Evolutionary conservation across 2,888 invertebrate genomes (phyloP), one percentile per base, ranked within the genome.

Genomic region (Cryptophagus acutangulus): DNA sequence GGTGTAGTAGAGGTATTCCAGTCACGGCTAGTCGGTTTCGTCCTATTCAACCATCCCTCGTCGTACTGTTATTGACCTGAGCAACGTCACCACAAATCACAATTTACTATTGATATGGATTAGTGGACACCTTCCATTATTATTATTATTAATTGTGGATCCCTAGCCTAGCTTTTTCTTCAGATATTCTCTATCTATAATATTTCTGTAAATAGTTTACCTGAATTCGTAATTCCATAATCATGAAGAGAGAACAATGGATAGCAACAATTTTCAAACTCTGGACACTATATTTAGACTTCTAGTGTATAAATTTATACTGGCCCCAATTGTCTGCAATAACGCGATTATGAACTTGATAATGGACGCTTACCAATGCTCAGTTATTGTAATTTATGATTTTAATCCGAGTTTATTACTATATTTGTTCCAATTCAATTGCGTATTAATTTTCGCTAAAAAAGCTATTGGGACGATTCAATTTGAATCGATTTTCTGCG

Each of bases 41-140:
- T 47, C 41, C 46, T 43, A 51, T 55, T 48, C 52, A 50, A 26
- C 6, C 6, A 20, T n/a, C n/a, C 4, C 46, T 47, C 50, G 47
- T 49, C 49, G 43, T 44, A 51, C 52, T 49, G 55, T 51, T 55
- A 59, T 60, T 59, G 57, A 58, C 59, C 57, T 52, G 53, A 51
- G 48, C 45, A 50, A 54, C 55, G 52, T 55, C 52, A 50, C 54
- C 58, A 61, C 60, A 63, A 63, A 62, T 63, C 61, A 61, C 60
- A 61, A 62, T 63, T 61, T 61, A 55, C 33, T 17, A 29, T n/a
- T n/a, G 31, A 36, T 38, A 43, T 43, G 43, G 39, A 31, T 31
- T 31, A 31, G 3, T 6, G 2, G 24, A n/a, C 24, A 20, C n/a
- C 24, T 8, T n/a, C 24, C 24, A 8, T n/a, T 20, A n/a, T 6